Evolutionary conservation across 2,797 vertebrate species (phyloP), one percentile per base, ranked within the genome.

Genomic region (Uromys caudimaculatus): DNA sequence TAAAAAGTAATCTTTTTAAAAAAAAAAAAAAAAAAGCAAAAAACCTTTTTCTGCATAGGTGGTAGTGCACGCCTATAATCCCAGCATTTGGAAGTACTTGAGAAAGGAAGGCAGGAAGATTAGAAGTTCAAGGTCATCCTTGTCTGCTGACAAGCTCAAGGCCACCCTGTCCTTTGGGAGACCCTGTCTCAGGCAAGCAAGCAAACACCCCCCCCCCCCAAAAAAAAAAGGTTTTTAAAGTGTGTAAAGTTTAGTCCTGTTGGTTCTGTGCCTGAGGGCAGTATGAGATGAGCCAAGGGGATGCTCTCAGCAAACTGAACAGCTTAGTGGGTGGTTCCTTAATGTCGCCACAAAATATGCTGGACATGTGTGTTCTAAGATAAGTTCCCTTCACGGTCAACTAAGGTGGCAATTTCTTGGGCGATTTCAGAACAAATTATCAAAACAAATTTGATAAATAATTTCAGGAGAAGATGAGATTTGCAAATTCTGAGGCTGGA

Each of bases 211-310:
- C 47, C 21, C 62, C n/a, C n/a, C n/a, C n/a, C n/a, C n/a, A n/a
- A n/a, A n/a, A n/a, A n/a, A n/a, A n/a, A n/a, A 50, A 50, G 7
- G n/a, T 2, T 41, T 75, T 94, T 95, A 89, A 96, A 91, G 84
- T 38, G 29, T 71, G 38, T 54, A 13, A 12, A 82, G 21, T 84
- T 91, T 94, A 94, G 23, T 97, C 27, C 67, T 79, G 2, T 93
- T 78, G 52, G 35, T 71, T 69, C 27, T 69, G 35, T 52, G 44
- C 89, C 76, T 44, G 41, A 50, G 73, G 6, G 58, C 62, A 3
- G 84, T 88, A n/a, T 56, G 69, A 41, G 27, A 2, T 77, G 9
- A 89, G 73, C 89, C 50, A 44, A 67, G 52, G 21, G 84, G 16
- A 50, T 79, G 44, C 73, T 76, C n/a, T 92, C 73, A 32, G 35